Evolutionary conservation across 2,113 vertebrate genomes (phyloP).

Genomic region (Dryoscopus gambensis): DNA sequence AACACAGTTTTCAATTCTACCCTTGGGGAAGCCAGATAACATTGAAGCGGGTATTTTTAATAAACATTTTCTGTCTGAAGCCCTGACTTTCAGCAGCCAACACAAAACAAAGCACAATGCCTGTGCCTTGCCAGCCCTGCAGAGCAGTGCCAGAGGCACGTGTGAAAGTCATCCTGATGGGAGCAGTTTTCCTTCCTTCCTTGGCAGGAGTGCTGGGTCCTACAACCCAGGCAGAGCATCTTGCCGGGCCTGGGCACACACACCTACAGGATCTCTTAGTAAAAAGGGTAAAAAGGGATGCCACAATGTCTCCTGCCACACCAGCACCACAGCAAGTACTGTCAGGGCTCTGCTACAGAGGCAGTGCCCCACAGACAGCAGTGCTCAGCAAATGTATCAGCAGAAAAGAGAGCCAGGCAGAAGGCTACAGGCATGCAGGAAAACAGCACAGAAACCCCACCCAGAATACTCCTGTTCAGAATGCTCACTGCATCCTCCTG

Average conservation of each 20-base stretch:
- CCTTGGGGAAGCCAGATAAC: background rate
- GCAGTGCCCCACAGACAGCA: background rate
- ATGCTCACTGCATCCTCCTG: background rate
- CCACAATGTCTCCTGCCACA: background rate
- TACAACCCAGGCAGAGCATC: background rate
- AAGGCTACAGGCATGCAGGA: background rate
- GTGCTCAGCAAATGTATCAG: accelerated
- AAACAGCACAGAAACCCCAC: background rate
- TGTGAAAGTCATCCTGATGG: background rate
- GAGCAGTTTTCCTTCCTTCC: background rate
- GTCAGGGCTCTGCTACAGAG: background rate
- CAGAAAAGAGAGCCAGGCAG: background rate
- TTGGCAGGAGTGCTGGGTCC: background rate
- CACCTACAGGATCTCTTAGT: background rate
- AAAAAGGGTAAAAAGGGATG: background rate
- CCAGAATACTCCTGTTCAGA: background rate
- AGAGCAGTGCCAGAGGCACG: background rate
- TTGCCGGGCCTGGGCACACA: background rate
- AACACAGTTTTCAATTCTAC: background rate
- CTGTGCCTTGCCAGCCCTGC: background rate
- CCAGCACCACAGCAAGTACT: accelerated
- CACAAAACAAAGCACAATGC: slow-evolving; percentile 5
- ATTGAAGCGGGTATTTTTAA: background rate
- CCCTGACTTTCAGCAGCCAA: background rate
- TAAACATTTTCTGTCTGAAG: background rate